Conservation (phyloP, 1,140 invertebrate genomes). For the Planococcus citri region DNA sequence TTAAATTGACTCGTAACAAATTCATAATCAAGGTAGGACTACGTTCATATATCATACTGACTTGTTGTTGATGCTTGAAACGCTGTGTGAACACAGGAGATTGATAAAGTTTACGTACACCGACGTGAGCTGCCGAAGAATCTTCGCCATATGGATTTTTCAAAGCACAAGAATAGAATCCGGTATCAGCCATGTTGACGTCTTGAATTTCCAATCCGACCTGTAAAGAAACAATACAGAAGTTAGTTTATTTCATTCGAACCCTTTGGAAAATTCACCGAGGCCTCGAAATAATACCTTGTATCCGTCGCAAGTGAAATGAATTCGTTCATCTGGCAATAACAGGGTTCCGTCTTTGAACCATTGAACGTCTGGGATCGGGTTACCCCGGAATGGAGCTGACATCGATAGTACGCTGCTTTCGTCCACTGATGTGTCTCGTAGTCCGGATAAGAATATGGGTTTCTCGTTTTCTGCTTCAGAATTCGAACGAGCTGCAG, state of each 20-base stretch:
- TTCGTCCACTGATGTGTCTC: slow-evolving; percentile 63
- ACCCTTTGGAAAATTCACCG: neutral
- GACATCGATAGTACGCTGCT: slow-evolving; percentile 51
- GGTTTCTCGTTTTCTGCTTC: slow-evolving; percentile 56
- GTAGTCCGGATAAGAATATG: slow-evolving; percentile 54
- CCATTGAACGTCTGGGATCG: slow-evolving; percentile 73
- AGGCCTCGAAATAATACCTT: slow-evolving; percentile 38
- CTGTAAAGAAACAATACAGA: slow-evolving; percentile 32
- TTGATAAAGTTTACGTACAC: slow-evolving; percentile 65
- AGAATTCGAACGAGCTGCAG: slow-evolving; percentile 42
- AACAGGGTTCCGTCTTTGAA: slow-evolving; percentile 60
- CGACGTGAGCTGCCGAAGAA: slow-evolving; percentile 49
- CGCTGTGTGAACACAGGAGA: slow-evolving; percentile 67
- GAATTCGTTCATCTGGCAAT: slow-evolving; percentile 45
- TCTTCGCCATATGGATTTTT: slow-evolving; percentile 63
- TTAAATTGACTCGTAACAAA: no score
- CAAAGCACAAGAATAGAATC: slow-evolving; percentile 58
- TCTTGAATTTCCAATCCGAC: slow-evolving; percentile 63
- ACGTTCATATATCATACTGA: slow-evolving; percentile 31
- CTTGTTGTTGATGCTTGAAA: slow-evolving; percentile 73
- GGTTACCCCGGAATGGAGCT: slow-evolving; percentile 68
- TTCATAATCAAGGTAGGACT: no score
- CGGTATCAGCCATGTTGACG: slow-evolving; percentile 55
- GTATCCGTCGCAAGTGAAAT: slow-evolving; percentile 67
- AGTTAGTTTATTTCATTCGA: neutral